Conservation (phyloP, 2,888 invertebrate genomes). For the Chalcis sispes region DNA sequence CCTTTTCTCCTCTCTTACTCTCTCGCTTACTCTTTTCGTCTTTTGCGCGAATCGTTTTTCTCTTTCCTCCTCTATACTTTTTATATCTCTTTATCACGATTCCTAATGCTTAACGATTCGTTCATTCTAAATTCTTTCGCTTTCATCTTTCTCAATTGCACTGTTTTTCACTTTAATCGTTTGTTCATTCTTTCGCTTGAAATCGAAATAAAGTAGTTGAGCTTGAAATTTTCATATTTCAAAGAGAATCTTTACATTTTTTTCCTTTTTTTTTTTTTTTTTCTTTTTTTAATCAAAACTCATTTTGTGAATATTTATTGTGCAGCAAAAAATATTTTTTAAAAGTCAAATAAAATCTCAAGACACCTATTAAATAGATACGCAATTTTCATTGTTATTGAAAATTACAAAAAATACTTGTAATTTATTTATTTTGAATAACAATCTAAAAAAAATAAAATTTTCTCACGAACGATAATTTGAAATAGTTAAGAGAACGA, state of each 20-base stretch:
- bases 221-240: background rate
- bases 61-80: conserved; percentile 51
- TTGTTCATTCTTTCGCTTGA: conserved; percentile 16
- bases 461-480: background rate
- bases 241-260: too few species aligned
- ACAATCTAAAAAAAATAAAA: background rate
- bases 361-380: too few species aligned
- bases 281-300: too few species aligned
- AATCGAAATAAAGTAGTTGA: conserved; percentile 17
- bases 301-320: too few species aligned
- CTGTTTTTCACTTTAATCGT: conserved; percentile 46
- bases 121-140: conserved; percentile 41
- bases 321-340: too few species aligned
- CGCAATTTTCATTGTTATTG: too few species aligned
- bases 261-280: too few species aligned
- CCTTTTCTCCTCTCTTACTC: conserved; percentile 51
- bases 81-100: conserved; percentile 58
- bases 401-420: too few species aligned
- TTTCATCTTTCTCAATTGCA: conserved; percentile 40
- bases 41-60: conserved; percentile 21
- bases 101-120: conserved; percentile 51
- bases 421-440: background rate
- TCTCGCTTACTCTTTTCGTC: conserved; percentile 27
- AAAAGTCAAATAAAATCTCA: too few species aligned
- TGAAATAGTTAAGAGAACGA: conserved; percentile 2